Evolutionary conservation across 2,888 invertebrate genomes (phyloP).

Genomic region (Dastarcus helophoroides): DNA sequence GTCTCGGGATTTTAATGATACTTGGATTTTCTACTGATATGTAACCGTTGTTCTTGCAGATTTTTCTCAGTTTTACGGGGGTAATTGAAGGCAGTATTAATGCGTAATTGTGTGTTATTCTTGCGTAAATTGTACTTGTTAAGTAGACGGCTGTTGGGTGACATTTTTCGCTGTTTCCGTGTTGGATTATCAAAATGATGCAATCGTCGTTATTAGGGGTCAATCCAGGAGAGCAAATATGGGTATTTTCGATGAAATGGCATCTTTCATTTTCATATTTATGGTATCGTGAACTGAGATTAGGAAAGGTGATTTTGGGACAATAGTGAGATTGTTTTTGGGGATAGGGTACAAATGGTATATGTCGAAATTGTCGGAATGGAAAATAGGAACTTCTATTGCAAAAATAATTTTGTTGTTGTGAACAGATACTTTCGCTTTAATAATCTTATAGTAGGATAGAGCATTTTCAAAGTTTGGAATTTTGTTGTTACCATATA

Average conservation of each 20-base stretch:
- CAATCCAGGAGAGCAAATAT: too few species aligned
- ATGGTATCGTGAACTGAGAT: slow-evolving; percentile 4
- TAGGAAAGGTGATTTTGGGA: slow-evolving; percentile 4
- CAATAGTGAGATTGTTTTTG: slow-evolving; percentile 3
- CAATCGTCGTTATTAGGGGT: too few species aligned
- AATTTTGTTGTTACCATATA: not conserved
- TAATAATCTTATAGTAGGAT: slow-evolving; percentile 3
- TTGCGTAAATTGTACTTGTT: too few species aligned
- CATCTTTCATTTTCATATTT: slow-evolving; percentile 3
- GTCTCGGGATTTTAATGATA: too few species aligned
- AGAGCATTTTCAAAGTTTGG: slow-evolving; percentile 1
- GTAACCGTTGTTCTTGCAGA: too few species aligned
- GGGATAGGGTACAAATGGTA: slow-evolving; percentile 8
- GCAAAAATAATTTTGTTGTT: slow-evolving; percentile 10
- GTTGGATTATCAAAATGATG: too few species aligned
- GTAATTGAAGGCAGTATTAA: too few species aligned
- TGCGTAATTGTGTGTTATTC: too few species aligned
- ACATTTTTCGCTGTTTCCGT: too few species aligned
- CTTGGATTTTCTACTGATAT: too few species aligned
- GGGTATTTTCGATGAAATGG: slow-evolving; percentile 4
- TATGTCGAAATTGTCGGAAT: slow-evolving; percentile 3
- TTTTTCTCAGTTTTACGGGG: too few species aligned
- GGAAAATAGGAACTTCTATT: slow-evolving; percentile 9
- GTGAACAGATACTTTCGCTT: slow-evolving; percentile 1
- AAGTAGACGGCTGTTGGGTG: too few species aligned